phyloP scores from a whole-genome alignment of 2,888 invertebrate species.

The Yponomeuta cagnagella region DNA sequence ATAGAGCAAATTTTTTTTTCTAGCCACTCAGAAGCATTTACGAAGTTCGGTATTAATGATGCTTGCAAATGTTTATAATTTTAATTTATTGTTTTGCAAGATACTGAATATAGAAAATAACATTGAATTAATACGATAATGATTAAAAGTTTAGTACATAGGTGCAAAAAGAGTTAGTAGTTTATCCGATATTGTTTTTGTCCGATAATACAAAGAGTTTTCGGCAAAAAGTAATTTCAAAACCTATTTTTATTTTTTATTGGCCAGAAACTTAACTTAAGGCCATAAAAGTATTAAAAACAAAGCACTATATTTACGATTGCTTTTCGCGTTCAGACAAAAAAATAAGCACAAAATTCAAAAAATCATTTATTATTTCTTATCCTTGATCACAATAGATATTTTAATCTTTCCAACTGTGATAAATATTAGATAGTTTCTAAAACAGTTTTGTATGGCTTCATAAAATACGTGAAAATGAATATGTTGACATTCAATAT shows the following conservation, averaged over 20 bases:
- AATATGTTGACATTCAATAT: conserved; percentile 89
- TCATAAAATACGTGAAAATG: conserved; percentile 54
- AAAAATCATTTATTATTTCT: conserved; percentile 37
- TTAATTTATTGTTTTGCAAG: too few species aligned
- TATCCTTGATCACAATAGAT: conserved; percentile 11
- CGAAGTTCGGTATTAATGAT: too few species aligned
- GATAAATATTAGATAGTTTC: conserved; percentile 26
- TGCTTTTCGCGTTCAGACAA: conserved; percentile 56
- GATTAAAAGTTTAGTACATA: too few species aligned
- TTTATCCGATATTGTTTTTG: too few species aligned
- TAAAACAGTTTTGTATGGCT: conserved; percentile 38
- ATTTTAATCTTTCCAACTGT: conserved; percentile 30
- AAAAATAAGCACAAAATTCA: conserved; percentile 67
- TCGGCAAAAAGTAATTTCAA: neutral
- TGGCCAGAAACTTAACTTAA: neutral
- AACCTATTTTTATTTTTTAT: neutral
- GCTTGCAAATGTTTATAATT: too few species aligned
- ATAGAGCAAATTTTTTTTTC: too few species aligned
- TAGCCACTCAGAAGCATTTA: too few species aligned
- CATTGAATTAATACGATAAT: too few species aligned
- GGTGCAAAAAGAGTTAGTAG: too few species aligned
- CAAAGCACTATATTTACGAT: conserved; percentile 30
- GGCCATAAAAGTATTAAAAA: conserved; percentile 7
- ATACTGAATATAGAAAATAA: too few species aligned
- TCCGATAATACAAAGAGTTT: too few species aligned